Conservation (phyloP, 2,113 vertebrate species). For the Piprites chloris region DNA sequence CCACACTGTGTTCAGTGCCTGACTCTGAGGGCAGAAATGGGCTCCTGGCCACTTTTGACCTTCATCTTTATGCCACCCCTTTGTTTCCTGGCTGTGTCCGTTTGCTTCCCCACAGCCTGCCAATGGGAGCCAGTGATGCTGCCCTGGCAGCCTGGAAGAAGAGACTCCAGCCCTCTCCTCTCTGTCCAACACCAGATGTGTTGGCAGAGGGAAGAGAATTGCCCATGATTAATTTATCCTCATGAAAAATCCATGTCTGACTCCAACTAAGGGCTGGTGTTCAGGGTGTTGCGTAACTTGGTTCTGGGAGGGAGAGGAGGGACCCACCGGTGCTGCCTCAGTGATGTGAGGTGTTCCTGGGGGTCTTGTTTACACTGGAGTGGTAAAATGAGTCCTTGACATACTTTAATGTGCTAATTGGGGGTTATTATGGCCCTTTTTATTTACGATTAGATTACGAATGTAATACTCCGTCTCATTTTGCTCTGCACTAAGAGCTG, state of each 20-base stretch:
- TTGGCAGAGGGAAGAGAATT: not conserved
- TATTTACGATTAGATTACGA: conserved; percentile 73
- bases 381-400: conserved; percentile 53
- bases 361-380: conserved; percentile 52
- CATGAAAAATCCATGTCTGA: not conserved
- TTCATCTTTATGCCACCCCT: fast-evolving
- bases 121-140: fast-evolving
- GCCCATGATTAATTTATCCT: conserved; percentile 19
- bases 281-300: not conserved
- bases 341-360: conserved; percentile 41
- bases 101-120: not conserved
- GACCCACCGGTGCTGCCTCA: not conserved
- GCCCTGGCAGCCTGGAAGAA: not conserved
- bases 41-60: not conserved
- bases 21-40: not conserved
- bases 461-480: conserved; percentile 64
- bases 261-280: not conserved
- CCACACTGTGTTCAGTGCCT: fast-evolving
- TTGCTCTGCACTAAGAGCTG: conserved; percentile 58
- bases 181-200: not conserved
- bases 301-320: conserved; percentile 44
- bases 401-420: conserved; percentile 76
- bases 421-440: conserved; percentile 73
- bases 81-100: not conserved
- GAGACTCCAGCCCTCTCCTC: not conserved